phyloP scores from a whole-genome alignment of 2,888 invertebrate genomes.

The Ochropacha duplaris region DNA sequence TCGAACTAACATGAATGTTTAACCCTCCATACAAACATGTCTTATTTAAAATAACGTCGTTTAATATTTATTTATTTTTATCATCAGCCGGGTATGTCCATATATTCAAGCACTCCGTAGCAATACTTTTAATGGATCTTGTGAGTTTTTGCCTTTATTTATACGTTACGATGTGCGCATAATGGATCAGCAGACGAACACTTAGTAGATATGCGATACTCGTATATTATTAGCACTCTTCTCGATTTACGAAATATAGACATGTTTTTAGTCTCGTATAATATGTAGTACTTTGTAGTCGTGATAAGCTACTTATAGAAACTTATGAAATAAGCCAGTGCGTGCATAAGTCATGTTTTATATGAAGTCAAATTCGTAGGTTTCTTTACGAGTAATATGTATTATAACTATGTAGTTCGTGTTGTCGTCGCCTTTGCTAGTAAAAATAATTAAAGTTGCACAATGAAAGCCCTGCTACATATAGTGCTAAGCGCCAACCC shows the following conservation, averaged over 20 bases:
- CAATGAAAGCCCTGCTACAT: slow-evolving; percentile 56
- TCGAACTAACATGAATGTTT: too few species aligned
- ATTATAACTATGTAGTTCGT: not conserved
- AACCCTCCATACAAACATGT: too few species aligned
- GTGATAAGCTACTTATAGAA: not conserved
- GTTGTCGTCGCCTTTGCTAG: slow-evolving; percentile 38
- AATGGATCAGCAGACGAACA: slow-evolving; percentile 75
- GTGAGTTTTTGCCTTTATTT: slow-evolving; percentile 81
- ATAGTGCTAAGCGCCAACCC: slow-evolving; percentile 54
- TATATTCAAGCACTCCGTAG: slow-evolving; percentile 49
- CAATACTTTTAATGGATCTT: slow-evolving; percentile 81
- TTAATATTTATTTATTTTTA: too few species aligned
- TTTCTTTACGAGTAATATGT: not conserved
- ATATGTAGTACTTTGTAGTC: not conserved
- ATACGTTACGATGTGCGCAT: slow-evolving; percentile 79
- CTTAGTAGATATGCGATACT: slow-evolving; percentile 64
- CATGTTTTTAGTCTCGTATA: not conserved
- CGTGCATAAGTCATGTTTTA: not conserved
- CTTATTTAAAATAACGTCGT: too few species aligned
- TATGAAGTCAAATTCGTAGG: not conserved
- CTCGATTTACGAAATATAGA: slow-evolving; percentile 5
- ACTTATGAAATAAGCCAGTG: not conserved
- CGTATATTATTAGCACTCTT: slow-evolving; percentile 39
- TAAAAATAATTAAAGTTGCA: slow-evolving; percentile 76
- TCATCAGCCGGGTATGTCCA: slow-evolving; percentile 56